A percentile compares a stretch with the other conserved stretches of the same genome.
Conservation (phyloP, 1,140 invertebrate genomes). For the Listronotus oregonensis region DNA sequence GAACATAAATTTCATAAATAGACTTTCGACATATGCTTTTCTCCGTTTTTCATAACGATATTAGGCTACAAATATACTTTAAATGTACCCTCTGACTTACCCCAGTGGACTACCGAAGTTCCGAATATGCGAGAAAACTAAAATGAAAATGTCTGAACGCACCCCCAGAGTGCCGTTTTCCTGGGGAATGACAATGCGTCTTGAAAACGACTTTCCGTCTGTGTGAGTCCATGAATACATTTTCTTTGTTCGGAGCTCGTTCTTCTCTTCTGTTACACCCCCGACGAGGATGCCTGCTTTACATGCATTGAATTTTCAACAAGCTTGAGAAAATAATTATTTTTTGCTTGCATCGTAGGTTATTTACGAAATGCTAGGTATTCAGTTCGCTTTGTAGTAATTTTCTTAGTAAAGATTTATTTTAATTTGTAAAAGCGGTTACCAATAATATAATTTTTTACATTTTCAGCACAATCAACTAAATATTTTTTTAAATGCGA, state of each 20-base stretch:
- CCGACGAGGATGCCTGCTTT: constrained; percentile 43
- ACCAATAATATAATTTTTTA: no score
- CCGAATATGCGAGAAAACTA: constrained; percentile 48
- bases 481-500: no score
- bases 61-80: constrained; percentile 25
- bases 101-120: constrained; percentile 32
- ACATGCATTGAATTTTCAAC: constrained; percentile 53
- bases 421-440: no score
- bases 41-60: not conserved
- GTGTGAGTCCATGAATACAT: constrained; percentile 53
- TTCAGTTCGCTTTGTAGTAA: no score
- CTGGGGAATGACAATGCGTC: constrained; percentile 52
- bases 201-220: constrained; percentile 52
- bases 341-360: not conserved
- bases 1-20: not conserved
- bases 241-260: constrained; percentile 46
- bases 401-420: no score
- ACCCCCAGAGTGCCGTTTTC: constrained; percentile 47
- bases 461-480: no score
- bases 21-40: constrained; percentile 1
- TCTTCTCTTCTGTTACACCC: constrained; percentile 33
- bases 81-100: constrained; percentile 27
- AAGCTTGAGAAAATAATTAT: constrained; percentile 30
- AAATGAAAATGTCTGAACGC: constrained; percentile 53
- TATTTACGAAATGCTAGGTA: no score